These are phyloP conservation scores for Picus viridis DNA, from an alignment of 2,797 vertebrate genomes.

Conservation along the genomic window DNA sequence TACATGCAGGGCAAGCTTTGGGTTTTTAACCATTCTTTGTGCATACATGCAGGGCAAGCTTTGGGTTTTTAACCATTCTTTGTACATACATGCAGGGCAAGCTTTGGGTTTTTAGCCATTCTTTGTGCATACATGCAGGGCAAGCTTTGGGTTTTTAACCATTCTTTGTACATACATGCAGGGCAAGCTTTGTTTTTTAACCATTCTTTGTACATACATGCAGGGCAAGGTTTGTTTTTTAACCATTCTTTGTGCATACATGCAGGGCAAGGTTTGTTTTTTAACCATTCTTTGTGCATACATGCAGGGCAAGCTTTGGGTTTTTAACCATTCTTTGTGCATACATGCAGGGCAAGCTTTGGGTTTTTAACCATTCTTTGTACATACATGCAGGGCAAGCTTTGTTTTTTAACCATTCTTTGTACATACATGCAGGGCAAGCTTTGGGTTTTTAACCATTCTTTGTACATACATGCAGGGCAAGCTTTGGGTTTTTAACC, in stretches of 20 bases:
- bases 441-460: neutral
- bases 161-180: conserved; percentile 31
- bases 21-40: conserved; percentile 15
- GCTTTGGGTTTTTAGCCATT: neutral
- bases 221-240: conserved; percentile 17
- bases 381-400: conserved; percentile 19
- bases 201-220: conserved; percentile 14
- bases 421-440: conserved; percentile 27
- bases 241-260: conserved; percentile 4
- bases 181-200: neutral
- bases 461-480: conserved; percentile 32
- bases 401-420: conserved; percentile 1
- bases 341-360: conserved; percentile 10
- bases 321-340: conserved; percentile 30
- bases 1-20: conserved; percentile 9
- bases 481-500: neutral
- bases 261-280: conserved; percentile 25
- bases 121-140: conserved; percentile 35
- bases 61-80: conserved; percentile 2
- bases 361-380: conserved; percentile 9
- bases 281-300: neutral
- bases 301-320: conserved; percentile 1
- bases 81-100: conserved; percentile 27
- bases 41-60: conserved; percentile 21
- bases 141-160: neutral